Evolutionary conservation across 1,140 invertebrate genomes (phyloP).

Genomic region (Protaetia brevitarsis): DNA sequence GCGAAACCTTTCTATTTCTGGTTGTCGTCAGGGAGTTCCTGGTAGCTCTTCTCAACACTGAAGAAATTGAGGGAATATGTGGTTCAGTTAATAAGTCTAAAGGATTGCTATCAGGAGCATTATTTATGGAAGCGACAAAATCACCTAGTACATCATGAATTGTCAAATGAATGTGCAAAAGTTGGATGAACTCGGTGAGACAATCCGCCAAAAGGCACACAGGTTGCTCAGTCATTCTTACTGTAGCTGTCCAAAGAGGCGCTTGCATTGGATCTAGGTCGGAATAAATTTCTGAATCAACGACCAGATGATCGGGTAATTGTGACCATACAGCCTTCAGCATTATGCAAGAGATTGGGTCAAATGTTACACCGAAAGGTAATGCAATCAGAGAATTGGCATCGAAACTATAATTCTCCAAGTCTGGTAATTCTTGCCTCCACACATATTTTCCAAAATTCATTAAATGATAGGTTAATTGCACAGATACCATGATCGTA

Average conservation of each 20-base stretch:
- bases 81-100: conserved; percentile 58
- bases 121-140: conserved; percentile 31
- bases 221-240: conserved; percentile 59
- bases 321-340: conserved; percentile 85
- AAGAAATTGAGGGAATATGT: conserved; percentile 56
- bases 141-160: conserved; percentile 60
- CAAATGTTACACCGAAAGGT: conserved; percentile 79
- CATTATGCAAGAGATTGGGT: conserved; percentile 75
- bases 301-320: conserved; percentile 79
- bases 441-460: conserved; percentile 66
- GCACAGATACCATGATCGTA: conserved; percentile 71
- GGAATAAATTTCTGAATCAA: conserved; percentile 82
- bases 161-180: conserved; percentile 50
- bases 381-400: conserved; percentile 57
- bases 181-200: conserved; percentile 53
- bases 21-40: conserved; percentile 47
- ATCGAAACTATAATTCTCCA: conserved; percentile 61
- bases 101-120: conserved; percentile 44
- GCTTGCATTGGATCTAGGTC: conserved; percentile 86
- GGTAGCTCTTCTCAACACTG: conserved; percentile 50
- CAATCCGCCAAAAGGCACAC: conserved; percentile 65
- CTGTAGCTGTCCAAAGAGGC: conserved; percentile 70
- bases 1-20: conserved; percentile 54
- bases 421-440: conserved; percentile 70
- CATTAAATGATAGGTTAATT: conserved; percentile 77